These are phyloP conservation scores for Magallana gigas DNA, from an alignment of 1,140 invertebrate genomes.

Conservation along the genomic window DNA sequence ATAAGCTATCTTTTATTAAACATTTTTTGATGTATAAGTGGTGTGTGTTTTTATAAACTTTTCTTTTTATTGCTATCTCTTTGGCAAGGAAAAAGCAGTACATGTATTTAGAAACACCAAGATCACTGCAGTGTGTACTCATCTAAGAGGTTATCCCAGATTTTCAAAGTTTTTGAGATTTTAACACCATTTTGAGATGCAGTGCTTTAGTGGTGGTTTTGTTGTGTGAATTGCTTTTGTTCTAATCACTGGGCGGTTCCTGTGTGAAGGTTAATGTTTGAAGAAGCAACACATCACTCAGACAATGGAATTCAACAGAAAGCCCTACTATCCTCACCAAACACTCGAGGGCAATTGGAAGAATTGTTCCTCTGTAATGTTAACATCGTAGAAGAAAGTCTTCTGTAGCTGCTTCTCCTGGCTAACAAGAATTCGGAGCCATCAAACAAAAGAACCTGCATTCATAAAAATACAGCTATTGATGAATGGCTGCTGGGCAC, in stretches of 20 bases:
- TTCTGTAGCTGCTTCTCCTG: neutral
- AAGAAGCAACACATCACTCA: neutral
- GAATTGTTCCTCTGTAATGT: neutral
- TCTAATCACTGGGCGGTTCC: neutral
- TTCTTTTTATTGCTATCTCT: too few species aligned
- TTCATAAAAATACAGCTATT: slow-evolving; percentile 14
- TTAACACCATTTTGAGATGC: slow-evolving; percentile 13
- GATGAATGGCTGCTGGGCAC: neutral
- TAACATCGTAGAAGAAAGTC: neutral
- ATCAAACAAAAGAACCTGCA: neutral
- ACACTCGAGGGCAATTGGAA: neutral
- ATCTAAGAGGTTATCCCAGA: neutral
- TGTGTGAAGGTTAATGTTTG: neutral
- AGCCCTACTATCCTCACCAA: neutral
- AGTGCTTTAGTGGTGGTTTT: neutral
- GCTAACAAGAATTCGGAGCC: neutral
- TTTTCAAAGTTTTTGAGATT: slow-evolving; percentile 14
- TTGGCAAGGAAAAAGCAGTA: too few species aligned
- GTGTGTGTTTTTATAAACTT: too few species aligned
- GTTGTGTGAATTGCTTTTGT: slow-evolving; percentile 13
- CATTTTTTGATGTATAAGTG: too few species aligned
- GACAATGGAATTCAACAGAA: neutral
- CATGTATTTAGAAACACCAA: too few species aligned
- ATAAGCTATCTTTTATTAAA: too few species aligned
- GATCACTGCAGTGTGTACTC: neutral